Evolutionary conservation across 1,140 invertebrate genomes (phyloP).

Genomic region (Drosophila micromelanica): DNA sequence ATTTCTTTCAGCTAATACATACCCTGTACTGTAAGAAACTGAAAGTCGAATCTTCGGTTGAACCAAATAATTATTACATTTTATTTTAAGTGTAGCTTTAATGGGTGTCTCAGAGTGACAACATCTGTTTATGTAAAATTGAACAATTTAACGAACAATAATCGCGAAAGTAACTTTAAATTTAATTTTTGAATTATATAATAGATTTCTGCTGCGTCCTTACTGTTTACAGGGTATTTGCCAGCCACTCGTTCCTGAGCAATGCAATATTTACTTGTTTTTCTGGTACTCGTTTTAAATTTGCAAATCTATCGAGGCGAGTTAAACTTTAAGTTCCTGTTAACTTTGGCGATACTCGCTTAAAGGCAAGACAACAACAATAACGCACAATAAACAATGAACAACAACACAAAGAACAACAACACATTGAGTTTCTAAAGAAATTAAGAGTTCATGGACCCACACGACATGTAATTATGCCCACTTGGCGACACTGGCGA

Average conservation of each 20-base stretch:
- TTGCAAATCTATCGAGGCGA: conserved; percentile 30
- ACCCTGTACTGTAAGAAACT: conserved; percentile 12
- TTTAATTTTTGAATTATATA: too few species aligned
- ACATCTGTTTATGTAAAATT: too few species aligned
- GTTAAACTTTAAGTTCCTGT: conserved; percentile 21
- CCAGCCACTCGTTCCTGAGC: neutral
- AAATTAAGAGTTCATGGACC: conserved; percentile 77
- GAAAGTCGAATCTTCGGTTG: too few species aligned
- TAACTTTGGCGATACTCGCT: conserved; percentile 4
- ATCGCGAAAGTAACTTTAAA: too few species aligned
- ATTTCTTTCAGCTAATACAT: conserved; percentile 5
- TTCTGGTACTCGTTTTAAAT: neutral
- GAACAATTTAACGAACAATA: too few species aligned
- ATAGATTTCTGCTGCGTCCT: neutral
- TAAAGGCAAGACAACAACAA: conserved; percentile 10
- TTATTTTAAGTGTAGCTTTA: too few species aligned
- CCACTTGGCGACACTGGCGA: conserved; percentile 64
- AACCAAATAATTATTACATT: too few species aligned
- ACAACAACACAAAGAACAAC: conserved; percentile 17
- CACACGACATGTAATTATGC: conserved; percentile 63
- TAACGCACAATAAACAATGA: conserved; percentile 23
- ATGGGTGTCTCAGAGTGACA: too few species aligned
- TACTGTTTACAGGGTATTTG: conserved; percentile 8
- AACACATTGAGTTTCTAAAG: conserved; percentile 55
- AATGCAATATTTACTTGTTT: neutral